Evolutionary conservation across 1,140 invertebrate species (phyloP).

Genomic region (Lepidurus packardi): DNA sequence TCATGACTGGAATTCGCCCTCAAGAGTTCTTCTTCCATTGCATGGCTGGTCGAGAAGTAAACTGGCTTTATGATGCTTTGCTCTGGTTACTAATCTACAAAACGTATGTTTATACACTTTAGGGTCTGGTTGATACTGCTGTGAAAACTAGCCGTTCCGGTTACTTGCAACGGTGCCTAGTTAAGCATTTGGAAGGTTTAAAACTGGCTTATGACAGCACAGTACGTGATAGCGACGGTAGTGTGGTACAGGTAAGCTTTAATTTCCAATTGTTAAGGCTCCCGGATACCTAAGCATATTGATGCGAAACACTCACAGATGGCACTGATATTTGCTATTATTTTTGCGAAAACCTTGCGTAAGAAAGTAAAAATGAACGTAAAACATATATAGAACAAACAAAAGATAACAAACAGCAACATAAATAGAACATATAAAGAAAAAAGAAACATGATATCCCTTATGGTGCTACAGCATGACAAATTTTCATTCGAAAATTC

Average conservation of each 20-base stretch:
- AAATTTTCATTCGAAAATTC: too few relatives aligned
- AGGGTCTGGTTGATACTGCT: constrained; percentile 64
- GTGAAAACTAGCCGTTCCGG: constrained; percentile 91
- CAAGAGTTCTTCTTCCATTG: constrained; percentile 99
- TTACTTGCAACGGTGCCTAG: constrained; percentile 94
- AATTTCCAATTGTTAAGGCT: not conserved
- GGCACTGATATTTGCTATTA: too few relatives aligned
- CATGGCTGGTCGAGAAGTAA: constrained; percentile 95
- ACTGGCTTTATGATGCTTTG: constrained; percentile 30
- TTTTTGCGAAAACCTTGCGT: too few relatives aligned
- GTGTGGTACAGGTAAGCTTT: constrained; percentile 70
- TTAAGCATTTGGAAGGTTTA: constrained; percentile 96
- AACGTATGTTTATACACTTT: constrained; percentile 22
- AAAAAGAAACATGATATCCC: too few relatives aligned
- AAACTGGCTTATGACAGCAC: constrained; percentile 86
- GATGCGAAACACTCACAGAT: too few relatives aligned
- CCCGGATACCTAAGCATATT: not conserved
- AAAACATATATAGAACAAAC: not conserved
- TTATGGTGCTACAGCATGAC: too few relatives aligned
- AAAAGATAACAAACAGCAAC: not conserved
- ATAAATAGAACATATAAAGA: not conserved
- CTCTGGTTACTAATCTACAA: constrained; percentile 29
- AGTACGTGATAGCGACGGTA: constrained; percentile 88
- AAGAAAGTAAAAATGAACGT: not conserved
- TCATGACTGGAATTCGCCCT: constrained; percentile 94